A percentile compares a stretch with the other conserved stretches of the same genome.
Evolutionary conservation across 2,797 vertebrate species (phyloP).

Genomic region (Xenopus petersii): DNA sequence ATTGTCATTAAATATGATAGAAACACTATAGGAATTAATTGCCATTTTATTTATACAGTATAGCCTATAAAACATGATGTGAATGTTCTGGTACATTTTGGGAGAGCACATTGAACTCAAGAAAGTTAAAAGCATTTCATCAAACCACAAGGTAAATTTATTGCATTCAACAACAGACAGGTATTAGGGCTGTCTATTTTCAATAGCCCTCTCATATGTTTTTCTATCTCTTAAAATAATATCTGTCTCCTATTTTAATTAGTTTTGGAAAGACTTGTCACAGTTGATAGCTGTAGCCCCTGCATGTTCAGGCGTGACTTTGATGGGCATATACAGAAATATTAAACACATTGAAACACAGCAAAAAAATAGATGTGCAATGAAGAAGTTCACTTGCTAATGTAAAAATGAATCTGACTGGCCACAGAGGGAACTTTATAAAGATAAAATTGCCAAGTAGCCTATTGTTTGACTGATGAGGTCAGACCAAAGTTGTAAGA

Average conservation of each 20-base stretch:
- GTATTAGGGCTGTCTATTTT: slow-evolving; percentile 64
- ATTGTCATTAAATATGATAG: slow-evolving; percentile 72
- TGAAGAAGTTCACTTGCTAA: too few relatives aligned
- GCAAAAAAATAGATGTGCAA: too few relatives aligned
- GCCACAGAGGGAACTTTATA: too few relatives aligned
- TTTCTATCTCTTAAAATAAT: slow-evolving; percentile 67
- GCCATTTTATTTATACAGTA: slow-evolving; percentile 77
- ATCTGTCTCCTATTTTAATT: slow-evolving; percentile 70
- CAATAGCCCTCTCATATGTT: slow-evolving; percentile 63
- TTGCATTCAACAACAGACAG: slow-evolving; percentile 64
- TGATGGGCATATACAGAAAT: not conserved
- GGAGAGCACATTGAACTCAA: slow-evolving; percentile 72
- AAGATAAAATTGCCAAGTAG: too few relatives aligned
- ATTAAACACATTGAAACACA: too few relatives aligned
- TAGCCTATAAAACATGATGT: slow-evolving; percentile 70
- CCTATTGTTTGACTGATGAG: too few relatives aligned
- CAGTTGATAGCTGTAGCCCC: slow-evolving; percentile 58
- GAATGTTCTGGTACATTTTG: slow-evolving; percentile 74
- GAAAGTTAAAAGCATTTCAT: slow-evolving; percentile 77
- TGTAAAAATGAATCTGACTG: too few relatives aligned
- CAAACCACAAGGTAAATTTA: slow-evolving; percentile 69
- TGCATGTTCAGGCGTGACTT: not conserved
- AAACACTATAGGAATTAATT: slow-evolving; percentile 72
- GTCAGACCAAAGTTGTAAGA: too few relatives aligned
- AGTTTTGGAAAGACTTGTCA: slow-evolving; percentile 64